Percentiles rank a stretch among this genome's conserved stretches.
phyloP scores from a whole-genome alignment of 2,113 vertebrate genomes.

The Thunnus maccoyii region DNA sequence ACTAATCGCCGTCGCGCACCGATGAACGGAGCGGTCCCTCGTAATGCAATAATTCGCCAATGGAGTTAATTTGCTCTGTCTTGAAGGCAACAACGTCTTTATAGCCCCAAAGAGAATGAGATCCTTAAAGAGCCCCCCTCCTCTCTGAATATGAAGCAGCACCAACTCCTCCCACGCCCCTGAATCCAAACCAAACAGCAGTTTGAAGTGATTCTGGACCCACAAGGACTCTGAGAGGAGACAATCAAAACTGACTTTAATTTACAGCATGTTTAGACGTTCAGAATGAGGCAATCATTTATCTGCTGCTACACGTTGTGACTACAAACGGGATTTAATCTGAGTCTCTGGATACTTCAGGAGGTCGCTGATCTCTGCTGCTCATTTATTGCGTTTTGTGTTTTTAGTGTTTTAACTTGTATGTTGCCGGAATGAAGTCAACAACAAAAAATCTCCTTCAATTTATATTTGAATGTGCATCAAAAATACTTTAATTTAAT shows the following conservation, averaged over 20 bases:
- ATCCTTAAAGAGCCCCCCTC: constrained; percentile 79
- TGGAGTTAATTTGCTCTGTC: constrained; percentile 87
- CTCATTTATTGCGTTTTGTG: not conserved
- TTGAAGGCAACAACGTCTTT: constrained; percentile 88
- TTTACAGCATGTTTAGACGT: constrained; percentile 63
- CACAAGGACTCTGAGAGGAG: constrained; percentile 54
- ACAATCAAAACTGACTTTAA: constrained; percentile 67
- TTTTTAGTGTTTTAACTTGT: not conserved
- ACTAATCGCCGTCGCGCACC: constrained; percentile 36
- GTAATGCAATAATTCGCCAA: constrained; percentile 66
- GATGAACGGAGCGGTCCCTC: constrained; percentile 8
- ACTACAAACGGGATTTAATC: constrained; percentile 14
- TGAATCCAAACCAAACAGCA: constrained; percentile 69
- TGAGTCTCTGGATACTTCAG: not conserved
- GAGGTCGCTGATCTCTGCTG: not conserved
- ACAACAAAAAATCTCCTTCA: not conserved
- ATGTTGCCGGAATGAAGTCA: not conserved
- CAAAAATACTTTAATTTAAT: no score
- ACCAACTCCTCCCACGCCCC: constrained; percentile 89
- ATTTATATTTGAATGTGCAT: no score
- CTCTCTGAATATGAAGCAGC: constrained; percentile 80
- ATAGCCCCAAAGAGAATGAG: constrained; percentile 88
- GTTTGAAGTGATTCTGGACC: constrained; percentile 51
- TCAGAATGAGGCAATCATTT: constrained; percentile 25
- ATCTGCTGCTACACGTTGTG: constrained; percentile 17